These are phyloP conservation scores for Sebastes kiyomatsui DNA, from an alignment of 2,797 vertebrate species.

Conservation along the genomic window DNA sequence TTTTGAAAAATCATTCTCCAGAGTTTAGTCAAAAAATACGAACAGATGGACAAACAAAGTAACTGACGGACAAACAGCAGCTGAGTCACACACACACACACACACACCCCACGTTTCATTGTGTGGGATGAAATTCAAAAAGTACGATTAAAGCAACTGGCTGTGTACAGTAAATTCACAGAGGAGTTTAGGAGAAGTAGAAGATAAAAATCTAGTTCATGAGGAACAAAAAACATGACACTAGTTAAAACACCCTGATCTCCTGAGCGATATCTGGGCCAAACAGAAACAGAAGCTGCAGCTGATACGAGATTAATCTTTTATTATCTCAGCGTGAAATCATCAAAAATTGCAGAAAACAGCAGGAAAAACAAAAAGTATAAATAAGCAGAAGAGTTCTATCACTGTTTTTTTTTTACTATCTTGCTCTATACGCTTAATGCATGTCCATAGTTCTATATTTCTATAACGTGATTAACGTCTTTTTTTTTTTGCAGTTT, in stretches of 20 bases:
- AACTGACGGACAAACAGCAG: constrained; percentile 1
- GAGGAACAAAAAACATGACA: neutral
- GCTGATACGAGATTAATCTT: constrained; percentile 48
- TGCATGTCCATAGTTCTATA: neutral
- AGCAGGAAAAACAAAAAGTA: constrained; percentile 2
- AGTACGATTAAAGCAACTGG: neutral
- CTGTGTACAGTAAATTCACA: neutral
- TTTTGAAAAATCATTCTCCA: neutral
- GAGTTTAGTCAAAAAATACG: neutral
- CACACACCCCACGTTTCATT: neutral
- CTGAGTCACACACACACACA: neutral
- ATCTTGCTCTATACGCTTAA: neutral
- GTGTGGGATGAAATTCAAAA: constrained; percentile 8
- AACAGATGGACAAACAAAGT: neutral
- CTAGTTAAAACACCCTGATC: constrained; percentile 3
- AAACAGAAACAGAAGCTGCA: constrained; percentile 23
- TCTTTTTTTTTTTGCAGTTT: constrained; percentile 79
- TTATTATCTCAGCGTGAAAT: constrained; percentile 47
- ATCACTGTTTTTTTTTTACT: neutral
- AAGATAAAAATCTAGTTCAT: constrained; percentile 31
- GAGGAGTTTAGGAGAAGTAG: constrained; percentile 5
- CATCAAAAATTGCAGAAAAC: constrained; percentile 18
- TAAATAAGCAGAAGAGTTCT: neutral
- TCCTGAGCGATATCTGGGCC: constrained; percentile 50
- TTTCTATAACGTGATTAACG: neutral